Conservation (phyloP, 2,888 invertebrate species). For the Leucania comma region DNA sequence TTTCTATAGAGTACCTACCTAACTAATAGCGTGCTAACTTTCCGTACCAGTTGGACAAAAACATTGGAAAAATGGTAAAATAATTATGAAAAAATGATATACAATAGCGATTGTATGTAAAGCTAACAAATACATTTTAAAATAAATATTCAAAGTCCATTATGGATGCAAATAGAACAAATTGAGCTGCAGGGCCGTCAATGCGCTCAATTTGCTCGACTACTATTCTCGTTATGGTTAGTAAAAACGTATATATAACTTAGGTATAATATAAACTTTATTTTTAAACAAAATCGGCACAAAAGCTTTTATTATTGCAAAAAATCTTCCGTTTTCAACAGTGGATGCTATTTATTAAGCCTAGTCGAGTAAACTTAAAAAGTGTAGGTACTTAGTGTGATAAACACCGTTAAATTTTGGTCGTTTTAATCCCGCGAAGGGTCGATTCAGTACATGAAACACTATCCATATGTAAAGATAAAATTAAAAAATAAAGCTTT, state of each 20-base stretch:
- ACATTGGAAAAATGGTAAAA: not conserved
- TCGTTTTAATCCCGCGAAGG: too few relatives aligned
- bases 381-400: too few relatives aligned
- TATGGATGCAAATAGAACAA: constrained; percentile 39
- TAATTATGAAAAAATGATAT: not conserved
- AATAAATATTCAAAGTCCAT: constrained; percentile 33
- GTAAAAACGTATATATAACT: not conserved
- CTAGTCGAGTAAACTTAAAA: too few relatives aligned
- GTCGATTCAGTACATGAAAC: too few relatives aligned
- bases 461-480: too few relatives aligned
- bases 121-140: constrained; percentile 10
- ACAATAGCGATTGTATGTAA: constrained; percentile 2
- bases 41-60: not conserved
- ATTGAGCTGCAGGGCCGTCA: constrained; percentile 4
- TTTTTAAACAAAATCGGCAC: not conserved
- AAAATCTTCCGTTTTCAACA: too few relatives aligned
- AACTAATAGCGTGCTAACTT: too few relatives aligned
- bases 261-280: not conserved
- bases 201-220: constrained; percentile 17
- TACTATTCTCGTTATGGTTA: constrained; percentile 8
- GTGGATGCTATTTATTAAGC: too few relatives aligned
- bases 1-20: too few relatives aligned
- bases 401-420: too few relatives aligned
- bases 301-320: not conserved
- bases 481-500: too few relatives aligned